A percentile compares a stretch with the other conserved stretches of the same genome.
Conservation (phyloP, 2,797 vertebrate genomes). For the Lophius americanus region DNA sequence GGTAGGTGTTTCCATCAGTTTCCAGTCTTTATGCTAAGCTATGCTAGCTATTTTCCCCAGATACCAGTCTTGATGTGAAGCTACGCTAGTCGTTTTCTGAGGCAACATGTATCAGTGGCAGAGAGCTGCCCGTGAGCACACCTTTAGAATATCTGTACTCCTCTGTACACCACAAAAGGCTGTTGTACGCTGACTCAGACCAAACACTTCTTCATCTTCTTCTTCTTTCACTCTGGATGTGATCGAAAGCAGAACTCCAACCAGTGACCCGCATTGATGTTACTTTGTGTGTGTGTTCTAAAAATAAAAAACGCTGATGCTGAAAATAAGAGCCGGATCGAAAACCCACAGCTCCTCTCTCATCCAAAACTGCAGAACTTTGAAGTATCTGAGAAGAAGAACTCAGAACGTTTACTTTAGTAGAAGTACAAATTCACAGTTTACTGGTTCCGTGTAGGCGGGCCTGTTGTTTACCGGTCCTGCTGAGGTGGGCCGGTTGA, state of each 20-base stretch:
- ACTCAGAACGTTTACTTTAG: background rate
- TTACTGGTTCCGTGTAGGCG: too few species aligned
- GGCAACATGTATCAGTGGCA: too few species aligned
- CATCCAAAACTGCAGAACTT: background rate
- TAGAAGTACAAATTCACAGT: background rate
- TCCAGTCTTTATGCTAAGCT: too few species aligned
- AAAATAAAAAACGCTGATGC: background rate
- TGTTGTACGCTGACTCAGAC: background rate
- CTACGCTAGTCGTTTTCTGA: too few species aligned
- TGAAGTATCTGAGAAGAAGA: background rate
- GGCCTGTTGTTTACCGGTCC: too few species aligned
- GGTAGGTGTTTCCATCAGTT: too few species aligned
- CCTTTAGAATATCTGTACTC: background rate
- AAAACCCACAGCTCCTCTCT: too few species aligned
- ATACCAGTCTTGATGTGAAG: too few species aligned
- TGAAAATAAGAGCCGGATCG: background rate
- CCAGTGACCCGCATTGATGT: conserved; percentile 4
- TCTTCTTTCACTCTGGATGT: conserved; percentile 14
- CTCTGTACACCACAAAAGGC: too few species aligned
- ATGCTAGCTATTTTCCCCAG: too few species aligned
- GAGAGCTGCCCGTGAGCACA: background rate
- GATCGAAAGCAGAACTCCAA: background rate
- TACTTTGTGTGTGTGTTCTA: conserved; percentile 21
- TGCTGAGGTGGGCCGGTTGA: too few species aligned
- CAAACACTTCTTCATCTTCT: background rate